Conservation (phyloP, 2,797 vertebrate genomes). For the Nothura maculosa region DNA sequence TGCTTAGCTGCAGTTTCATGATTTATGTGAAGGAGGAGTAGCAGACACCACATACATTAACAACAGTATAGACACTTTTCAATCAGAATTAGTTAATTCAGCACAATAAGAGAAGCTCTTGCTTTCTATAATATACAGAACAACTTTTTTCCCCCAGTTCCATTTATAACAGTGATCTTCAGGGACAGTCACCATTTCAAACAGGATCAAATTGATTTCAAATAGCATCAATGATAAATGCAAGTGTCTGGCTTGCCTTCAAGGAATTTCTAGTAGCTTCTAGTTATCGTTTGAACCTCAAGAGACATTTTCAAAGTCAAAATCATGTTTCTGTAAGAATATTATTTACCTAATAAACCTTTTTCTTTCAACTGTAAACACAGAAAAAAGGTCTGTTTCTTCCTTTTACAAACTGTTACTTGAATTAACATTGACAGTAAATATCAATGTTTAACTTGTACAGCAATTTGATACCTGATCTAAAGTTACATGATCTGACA, state of each 20-base stretch:
- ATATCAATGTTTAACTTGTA: not conserved
- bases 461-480: not conserved
- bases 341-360: not conserved
- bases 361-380: not conserved
- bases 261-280: not conserved
- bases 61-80: not conserved
- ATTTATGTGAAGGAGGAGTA: not conserved
- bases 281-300: not conserved
- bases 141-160: not conserved
- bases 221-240: not conserved
- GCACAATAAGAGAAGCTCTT: not conserved
- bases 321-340: not conserved
- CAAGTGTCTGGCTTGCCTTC: not conserved
- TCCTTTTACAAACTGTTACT: not conserved
- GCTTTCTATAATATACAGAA: not conserved
- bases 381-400: not conserved
- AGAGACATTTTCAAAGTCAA: not conserved
- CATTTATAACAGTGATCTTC: not conserved
- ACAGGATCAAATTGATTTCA: not conserved
- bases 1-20: not conserved
- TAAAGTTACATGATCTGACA: not conserved
- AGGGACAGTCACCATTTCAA: not conserved
- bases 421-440: not conserved
- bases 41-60: not conserved
- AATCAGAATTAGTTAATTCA: not conserved